A percentile compares a stretch with the other conserved stretches of the same genome.
These are phyloP conservation scores for Leptopterna dolabrata DNA, from an alignment of 2,888 invertebrate genomes.

Conservation along the genomic window DNA sequence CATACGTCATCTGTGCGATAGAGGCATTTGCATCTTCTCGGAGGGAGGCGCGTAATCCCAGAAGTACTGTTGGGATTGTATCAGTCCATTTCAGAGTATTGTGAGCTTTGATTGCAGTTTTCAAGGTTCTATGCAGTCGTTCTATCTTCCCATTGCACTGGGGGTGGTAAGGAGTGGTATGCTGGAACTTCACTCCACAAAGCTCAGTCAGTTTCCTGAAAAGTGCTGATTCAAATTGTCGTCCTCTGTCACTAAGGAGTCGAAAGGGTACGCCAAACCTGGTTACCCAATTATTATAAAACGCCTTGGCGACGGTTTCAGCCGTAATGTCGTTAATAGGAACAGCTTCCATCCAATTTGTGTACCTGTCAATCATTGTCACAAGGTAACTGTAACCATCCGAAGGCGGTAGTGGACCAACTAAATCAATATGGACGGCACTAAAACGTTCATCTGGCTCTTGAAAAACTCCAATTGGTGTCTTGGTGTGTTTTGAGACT, in stretches of 20 bases:
- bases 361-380: slow-evolving; percentile 65
- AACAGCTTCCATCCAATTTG: slow-evolving; percentile 66
- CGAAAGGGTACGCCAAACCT: slow-evolving; percentile 66
- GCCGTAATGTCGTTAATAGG: slow-evolving; percentile 66
- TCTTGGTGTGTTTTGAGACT: slow-evolving; percentile 62
- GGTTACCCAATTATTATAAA: slow-evolving; percentile 66
- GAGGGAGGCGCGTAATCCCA: slow-evolving; percentile 43
- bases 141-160: slow-evolving; percentile 35
- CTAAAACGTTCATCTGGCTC: slow-evolving; percentile 64
- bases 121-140: slow-evolving; percentile 23
- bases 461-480: slow-evolving; percentile 60
- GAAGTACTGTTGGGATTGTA: slow-evolving; percentile 15
- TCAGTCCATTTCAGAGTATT: slow-evolving; percentile 10
- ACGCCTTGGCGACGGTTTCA: slow-evolving; percentile 65
- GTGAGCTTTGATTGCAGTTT: slow-evolving; percentile 16
- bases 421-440: slow-evolving; percentile 67
- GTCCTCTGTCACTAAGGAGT: slow-evolving; percentile 66
- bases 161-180: slow-evolving; percentile 62
- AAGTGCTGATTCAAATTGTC: slow-evolving; percentile 65
- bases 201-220: slow-evolving; percentile 55
- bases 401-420: slow-evolving; percentile 66
- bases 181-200: slow-evolving; percentile 60
- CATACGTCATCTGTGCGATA: slow-evolving; percentile 21
- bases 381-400: slow-evolving; percentile 65
- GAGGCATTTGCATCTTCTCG: slow-evolving; percentile 5